Conservation (phyloP, 2,113 vertebrate species). For the Gasterosteus nipponicus region DNA sequence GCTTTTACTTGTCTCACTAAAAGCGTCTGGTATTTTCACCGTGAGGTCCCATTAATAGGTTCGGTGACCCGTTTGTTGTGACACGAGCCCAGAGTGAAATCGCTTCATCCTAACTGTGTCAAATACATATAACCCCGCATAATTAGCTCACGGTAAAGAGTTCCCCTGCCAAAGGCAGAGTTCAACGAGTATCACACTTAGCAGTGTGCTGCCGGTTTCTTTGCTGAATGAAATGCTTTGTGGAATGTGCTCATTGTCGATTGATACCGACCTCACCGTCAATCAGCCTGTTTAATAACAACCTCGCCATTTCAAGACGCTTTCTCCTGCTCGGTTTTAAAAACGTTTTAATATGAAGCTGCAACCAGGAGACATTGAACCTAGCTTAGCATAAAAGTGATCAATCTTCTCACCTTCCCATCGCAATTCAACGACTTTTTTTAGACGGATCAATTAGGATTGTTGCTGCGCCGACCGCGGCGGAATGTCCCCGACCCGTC, state of each 20-base stretch:
- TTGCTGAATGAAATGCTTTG: background rate
- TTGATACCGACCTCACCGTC: background rate
- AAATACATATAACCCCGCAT: constrained; percentile 9
- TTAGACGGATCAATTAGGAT: no score
- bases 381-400: background rate
- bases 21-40: background rate
- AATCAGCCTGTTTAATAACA: background rate
- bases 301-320: background rate
- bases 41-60: background rate
- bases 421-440: no score
- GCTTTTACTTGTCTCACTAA: constrained; percentile 5
- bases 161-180: background rate
- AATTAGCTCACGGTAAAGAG: constrained; percentile 9
- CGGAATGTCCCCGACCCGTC: no score
- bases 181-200: background rate
- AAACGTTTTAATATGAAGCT: background rate
- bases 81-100: constrained; percentile 9
- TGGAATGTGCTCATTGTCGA: background rate
- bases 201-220: background rate
- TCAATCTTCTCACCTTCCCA: no score
- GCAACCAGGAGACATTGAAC: background rate
- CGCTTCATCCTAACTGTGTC: constrained; percentile 2
- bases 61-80: constrained; percentile 13
- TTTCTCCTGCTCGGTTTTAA: background rate
- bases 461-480: no score